Percentiles rank a stretch among this genome's conserved stretches.
Conservation (phyloP, 1,140 invertebrate genomes). For the Copidosoma floridanum region DNA sequence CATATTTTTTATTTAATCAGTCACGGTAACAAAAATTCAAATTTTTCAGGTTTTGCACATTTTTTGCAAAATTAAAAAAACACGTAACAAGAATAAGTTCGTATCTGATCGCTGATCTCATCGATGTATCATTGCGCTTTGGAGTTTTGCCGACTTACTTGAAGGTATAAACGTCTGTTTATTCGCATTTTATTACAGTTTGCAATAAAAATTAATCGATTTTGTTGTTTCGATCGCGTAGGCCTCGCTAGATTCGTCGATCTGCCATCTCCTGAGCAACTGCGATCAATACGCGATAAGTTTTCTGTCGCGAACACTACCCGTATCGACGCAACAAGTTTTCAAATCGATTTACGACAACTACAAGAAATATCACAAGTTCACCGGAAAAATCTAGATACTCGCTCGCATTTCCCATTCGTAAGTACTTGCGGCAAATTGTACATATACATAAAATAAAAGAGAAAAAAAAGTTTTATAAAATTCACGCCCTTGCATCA, state of each 20-base stretch:
- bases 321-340: conserved; percentile 18
- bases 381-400: conserved; percentile 29
- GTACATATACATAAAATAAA: no score
- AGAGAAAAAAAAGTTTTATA: no score
- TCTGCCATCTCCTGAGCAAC: conserved; percentile 20
- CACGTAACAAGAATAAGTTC: conserved; percentile 24
- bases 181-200: no score
- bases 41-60: conserved; percentile 13
- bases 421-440: no score
- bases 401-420: no score
- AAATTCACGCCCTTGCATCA: no score
- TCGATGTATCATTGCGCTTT: background rate
- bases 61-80: conserved; percentile 23
- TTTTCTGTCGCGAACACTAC: conserved; percentile 15
- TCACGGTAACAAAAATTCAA: no score
- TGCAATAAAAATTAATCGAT: background rate
- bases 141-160: conserved; percentile 5
- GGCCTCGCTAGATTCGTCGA: conserved; percentile 18
- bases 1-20: background rate
- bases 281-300: conserved; percentile 22
- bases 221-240: conserved; percentile 4
- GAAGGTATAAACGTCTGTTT: conserved; percentile 12
- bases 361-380: conserved; percentile 25
- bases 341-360: conserved; percentile 18
- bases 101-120: conserved; percentile 23